phyloP scores from a whole-genome alignment of 2,888 invertebrate species.

The Drosophila neotestacea region DNA sequence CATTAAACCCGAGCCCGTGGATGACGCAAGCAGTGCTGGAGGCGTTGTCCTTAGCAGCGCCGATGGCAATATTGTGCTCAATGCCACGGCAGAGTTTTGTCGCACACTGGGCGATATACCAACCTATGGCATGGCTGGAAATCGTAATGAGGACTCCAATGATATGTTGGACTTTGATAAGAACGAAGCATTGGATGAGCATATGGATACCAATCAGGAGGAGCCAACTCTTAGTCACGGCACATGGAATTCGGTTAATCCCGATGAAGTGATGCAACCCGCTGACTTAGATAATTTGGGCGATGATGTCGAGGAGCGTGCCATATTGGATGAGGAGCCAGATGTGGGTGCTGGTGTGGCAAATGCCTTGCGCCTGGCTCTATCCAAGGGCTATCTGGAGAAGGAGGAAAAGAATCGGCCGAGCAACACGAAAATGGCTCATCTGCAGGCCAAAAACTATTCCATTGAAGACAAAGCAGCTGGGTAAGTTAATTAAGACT shows the following conservation, averaged over 20 bases:
- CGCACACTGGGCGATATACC: constrained; percentile 97
- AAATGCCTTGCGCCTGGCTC: constrained; percentile 94
- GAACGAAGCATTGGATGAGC: constrained; percentile 84
- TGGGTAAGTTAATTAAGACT: constrained; percentile 85
- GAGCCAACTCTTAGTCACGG: constrained; percentile 87
- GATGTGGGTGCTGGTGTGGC: constrained; percentile 96
- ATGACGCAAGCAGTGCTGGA: constrained; percentile 73
- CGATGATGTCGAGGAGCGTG: constrained; percentile 84
- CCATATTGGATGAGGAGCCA: constrained; percentile 94
- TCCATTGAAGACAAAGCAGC: constrained; percentile 92
- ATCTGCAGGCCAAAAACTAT: constrained; percentile 92
- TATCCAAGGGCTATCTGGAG: constrained; percentile 97
- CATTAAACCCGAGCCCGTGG: constrained; percentile 86
- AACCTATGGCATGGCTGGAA: constrained; percentile 96
- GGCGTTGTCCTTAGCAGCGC: constrained; percentile 57
- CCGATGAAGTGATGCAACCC: constrained; percentile 85
- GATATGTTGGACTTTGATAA: constrained; percentile 86
- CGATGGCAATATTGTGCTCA: constrained; percentile 90
- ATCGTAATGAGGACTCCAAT: constrained; percentile 92
- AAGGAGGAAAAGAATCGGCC: constrained; percentile 91
- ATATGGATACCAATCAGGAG: constrained; percentile 83
- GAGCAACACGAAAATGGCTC: constrained; percentile 90
- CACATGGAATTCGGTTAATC: constrained; percentile 94
- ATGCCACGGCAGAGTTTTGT: constrained; percentile 98
- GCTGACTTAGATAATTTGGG: constrained; percentile 86